Evolutionary conservation across 2,888 invertebrate genomes (phyloP), one percentile per base, ranked within the genome.

Genomic region (Eilema caniola): DNA sequence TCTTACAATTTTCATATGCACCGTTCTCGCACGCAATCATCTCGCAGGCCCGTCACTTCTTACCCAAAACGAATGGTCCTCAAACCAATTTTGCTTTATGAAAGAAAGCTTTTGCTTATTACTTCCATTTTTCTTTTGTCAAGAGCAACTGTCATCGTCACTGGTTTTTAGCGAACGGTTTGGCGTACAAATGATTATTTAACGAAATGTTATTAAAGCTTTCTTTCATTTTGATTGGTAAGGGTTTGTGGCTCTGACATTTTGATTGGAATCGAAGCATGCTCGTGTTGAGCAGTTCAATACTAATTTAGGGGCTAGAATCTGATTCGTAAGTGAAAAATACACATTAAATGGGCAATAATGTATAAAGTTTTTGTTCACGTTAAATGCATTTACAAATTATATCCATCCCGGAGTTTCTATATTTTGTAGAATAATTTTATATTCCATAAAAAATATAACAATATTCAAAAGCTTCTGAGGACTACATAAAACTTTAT

Each of bases 81-180:
- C 87, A 82, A 90, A 91, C 90, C 93, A 93, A 93, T 94, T 94
- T 91, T 83, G 85, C 89, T 85, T 93, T 92, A 93, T 94, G 91
- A 94, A 92, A 90, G 90, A 88, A 88, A 87, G 89, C 90, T 92
- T 94, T 94, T 92, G 91, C 91, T 93, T 93, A 94, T 93, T 93
- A 88, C 91, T 88, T 82, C 86, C 88, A 89, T 88, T 91, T 92
- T 90, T 88, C 90, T 90, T 90, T 92, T 92, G 89, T 91, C 84
- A 80, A 76, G 82, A 75, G 84, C 89, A 91, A 91, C 90, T 90
- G 90, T 90, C 90, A 90, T 88, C 87, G 84, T 88, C 89, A 86
- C 80, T 83, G 86, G 87, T 88, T 89, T 84, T n/a, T 75, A 81
- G 77, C 73, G 84, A 87, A 87, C 88, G 86, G 84, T 87, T 88